Evolutionary conservation across 2,113 vertebrate species (phyloP), one percentile per base, ranked within the genome.

Genomic region (Xenotilapia caudafasciata): DNA sequence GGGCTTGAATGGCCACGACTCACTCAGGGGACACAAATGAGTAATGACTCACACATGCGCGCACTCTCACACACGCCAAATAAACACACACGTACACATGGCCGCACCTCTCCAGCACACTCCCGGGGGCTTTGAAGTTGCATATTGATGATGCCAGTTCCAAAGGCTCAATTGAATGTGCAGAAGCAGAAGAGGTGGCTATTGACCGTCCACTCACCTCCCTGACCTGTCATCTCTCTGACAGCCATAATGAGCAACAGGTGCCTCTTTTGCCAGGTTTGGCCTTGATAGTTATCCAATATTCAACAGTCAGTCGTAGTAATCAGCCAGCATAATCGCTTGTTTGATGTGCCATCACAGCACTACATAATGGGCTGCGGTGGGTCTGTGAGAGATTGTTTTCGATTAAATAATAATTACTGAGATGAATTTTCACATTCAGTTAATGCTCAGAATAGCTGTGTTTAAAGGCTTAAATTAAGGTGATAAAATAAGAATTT

Each of bases 111-210:
- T 93, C 84, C 88, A 83, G 49, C 70, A 17, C 88, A 51, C 92
- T 94, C 91, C 88, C 86, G 54, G 45, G 49, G 89, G 88, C 93
- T 95, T 95, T 95, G 94, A 95, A 93, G 94, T 92, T 93, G 91
- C 85, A 91, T 91, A 93, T 93, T 93, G 93, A 95, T 95, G 93
- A 94, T 85, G 86, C 79, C 35, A 56, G 70, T 85, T 68, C 83
- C 47, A 92, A 92, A 90, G 83, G 88, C 87, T 90, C 85, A 89
- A 90, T 92, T 93, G 89, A 93, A 90, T 75, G 91, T 47, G 88
- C 81, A 31, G 82, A 86, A 60, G 55, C 45, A 86, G 89, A 89
- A 65, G 87, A 91, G 91, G 88, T 19, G 85, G 90, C 92, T 58
- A 93, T 93, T 93, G 93, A 94, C 89, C 33, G 31, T 55, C 89